A percentile compares a stretch with the other conserved stretches of the same genome.
Conservation (phyloP, 2,113 vertebrate genomes). For the Hirundichthys speculiger region DNA sequence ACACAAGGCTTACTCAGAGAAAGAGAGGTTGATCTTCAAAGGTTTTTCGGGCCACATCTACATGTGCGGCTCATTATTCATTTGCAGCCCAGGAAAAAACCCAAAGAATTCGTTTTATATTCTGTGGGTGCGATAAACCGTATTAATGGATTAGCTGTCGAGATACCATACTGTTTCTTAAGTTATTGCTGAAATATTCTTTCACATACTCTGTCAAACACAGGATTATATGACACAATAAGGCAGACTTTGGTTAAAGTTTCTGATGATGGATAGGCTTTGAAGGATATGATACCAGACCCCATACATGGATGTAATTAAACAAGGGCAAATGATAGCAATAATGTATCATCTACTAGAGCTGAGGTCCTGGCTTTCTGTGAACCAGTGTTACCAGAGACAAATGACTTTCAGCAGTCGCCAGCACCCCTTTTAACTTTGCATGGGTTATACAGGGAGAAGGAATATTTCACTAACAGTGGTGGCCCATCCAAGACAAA, state of each 20-base stretch:
- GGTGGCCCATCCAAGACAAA: constrained; percentile 74
- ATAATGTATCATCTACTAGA: constrained; percentile 63
- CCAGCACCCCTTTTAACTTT: constrained; percentile 65
- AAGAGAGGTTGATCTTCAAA: constrained; percentile 38
- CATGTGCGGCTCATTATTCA: constrained; percentile 55
- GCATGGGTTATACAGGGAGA: constrained; percentile 41
- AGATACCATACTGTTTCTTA: constrained; percentile 55
- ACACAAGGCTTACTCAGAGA: constrained; percentile 3
- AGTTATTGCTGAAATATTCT: constrained; percentile 66
- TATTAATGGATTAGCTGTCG: constrained; percentile 63
- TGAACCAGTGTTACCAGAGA: constrained; percentile 61
- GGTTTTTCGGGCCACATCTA: constrained; percentile 20
- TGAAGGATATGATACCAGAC: constrained; percentile 59
- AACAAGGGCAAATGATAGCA: constrained; percentile 67
- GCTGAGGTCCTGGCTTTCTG: constrained; percentile 65
- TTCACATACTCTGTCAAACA: constrained; percentile 58
- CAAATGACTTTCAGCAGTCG: constrained; percentile 69
- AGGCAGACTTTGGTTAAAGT: constrained; percentile 57
- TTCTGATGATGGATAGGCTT: constrained; percentile 61
- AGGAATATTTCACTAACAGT: constrained; percentile 51
- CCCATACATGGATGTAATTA: constrained; percentile 74
- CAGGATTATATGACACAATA: constrained; percentile 68
- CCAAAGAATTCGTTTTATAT: constrained; percentile 45
- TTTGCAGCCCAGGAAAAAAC: constrained; percentile 37
- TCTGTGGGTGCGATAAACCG: constrained; percentile 47